Conservation (phyloP, 2,113 vertebrate species). For the Neoarius graeffei region DNA sequence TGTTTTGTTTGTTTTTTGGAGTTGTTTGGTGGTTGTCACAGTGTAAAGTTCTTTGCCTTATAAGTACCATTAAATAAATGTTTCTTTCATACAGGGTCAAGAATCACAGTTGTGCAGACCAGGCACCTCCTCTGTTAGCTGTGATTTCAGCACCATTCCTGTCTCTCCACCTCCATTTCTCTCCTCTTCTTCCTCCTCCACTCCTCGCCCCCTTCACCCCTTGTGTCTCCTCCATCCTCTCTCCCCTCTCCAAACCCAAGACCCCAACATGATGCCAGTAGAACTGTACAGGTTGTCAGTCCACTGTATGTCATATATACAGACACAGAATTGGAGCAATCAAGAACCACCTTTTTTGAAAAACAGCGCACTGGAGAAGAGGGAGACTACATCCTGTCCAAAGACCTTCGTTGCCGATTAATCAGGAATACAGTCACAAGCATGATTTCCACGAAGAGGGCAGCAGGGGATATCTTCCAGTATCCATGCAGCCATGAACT, state of each 20-base stretch:
- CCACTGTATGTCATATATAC: neutral
- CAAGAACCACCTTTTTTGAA: too few relatives aligned
- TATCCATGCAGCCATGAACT: slow-evolving; percentile 50
- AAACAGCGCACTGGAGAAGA: too few relatives aligned
- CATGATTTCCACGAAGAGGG: slow-evolving; percentile 47
- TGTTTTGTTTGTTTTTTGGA: too few relatives aligned
- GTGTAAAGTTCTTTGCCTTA: neutral
- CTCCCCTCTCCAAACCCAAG: neutral
- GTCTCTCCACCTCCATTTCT: too few relatives aligned
- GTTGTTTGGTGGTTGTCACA: neutral
- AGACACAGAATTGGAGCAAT: neutral
- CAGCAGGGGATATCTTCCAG: slow-evolving; percentile 29
- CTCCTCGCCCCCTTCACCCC: neutral
- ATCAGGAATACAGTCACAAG: slow-evolving; percentile 50
- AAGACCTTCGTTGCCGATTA: slow-evolving; percentile 35
- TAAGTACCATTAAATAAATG: neutral
- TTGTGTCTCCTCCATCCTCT: neutral
- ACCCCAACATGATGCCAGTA: neutral
- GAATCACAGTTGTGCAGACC: neutral
- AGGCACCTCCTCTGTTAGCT: neutral
- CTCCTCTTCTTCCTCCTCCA: neutral
- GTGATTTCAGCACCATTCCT: neutral
- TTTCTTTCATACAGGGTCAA: neutral
- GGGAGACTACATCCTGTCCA: too few relatives aligned
- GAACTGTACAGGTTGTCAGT: neutral